phyloP scores from a whole-genome alignment of 2,797 vertebrate genomes.

The Myotis planiceps region DNA sequence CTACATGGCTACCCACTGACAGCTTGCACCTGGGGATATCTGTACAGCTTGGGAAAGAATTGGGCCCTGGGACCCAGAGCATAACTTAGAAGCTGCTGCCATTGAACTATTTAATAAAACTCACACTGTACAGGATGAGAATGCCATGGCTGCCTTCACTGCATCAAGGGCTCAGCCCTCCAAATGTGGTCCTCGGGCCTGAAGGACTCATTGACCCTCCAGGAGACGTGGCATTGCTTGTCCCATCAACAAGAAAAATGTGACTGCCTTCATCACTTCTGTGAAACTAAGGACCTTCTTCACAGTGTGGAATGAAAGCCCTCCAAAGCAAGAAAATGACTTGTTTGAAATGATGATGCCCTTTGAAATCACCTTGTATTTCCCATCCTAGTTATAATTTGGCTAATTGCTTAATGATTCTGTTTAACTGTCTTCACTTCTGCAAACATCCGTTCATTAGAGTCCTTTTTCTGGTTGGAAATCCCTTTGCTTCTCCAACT shows the following conservation, averaged over 20 bases:
- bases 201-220: not conserved
- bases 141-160: not conserved
- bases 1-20: not conserved
- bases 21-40: not conserved
- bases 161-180: not conserved
- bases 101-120: not conserved
- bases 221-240: not conserved
- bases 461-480: conserved; percentile 55
- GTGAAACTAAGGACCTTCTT: not conserved
- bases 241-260: not conserved
- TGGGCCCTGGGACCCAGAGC: not conserved
- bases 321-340: conserved; percentile 9
- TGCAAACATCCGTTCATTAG: conserved; percentile 57
- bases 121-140: not conserved
- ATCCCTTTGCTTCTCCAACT: conserved; percentile 38
- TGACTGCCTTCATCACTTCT: not conserved
- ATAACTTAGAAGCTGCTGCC: not conserved
- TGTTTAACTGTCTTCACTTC: conserved; percentile 44
- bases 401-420: conserved; percentile 63
- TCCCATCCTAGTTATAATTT: conserved; percentile 40
- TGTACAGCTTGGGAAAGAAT: not conserved
- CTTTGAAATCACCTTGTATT: conserved; percentile 53
- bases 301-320: not conserved
- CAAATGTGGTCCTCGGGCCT: not conserved
- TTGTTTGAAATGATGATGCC: conserved; percentile 51